Conservation (phyloP, 1,140 invertebrate species). For the Drosophila auraria region DNA sequence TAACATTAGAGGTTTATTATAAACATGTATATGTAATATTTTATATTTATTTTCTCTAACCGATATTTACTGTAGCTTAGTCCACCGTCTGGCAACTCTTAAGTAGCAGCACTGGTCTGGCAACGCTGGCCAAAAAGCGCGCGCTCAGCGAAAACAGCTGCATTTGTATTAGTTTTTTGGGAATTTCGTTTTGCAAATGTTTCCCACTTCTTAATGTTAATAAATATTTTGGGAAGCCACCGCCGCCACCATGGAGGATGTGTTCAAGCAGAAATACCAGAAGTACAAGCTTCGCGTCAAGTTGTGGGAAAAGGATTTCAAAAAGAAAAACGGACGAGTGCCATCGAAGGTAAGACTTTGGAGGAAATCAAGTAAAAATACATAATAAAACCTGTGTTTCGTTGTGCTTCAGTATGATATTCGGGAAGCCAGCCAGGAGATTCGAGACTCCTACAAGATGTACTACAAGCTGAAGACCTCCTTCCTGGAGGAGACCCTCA, state of each 20-base stretch:
- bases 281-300: conserved; percentile 91
- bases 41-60: neutral
- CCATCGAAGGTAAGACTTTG: conserved; percentile 89
- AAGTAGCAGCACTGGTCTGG: neutral
- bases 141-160: conserved; percentile 60
- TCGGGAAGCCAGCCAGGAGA: conserved; percentile 89
- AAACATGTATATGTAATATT: too few species aligned
- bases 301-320: conserved; percentile 92
- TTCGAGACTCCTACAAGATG: conserved; percentile 91
- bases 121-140: conserved; percentile 16
- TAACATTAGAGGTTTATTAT: too few species aligned
- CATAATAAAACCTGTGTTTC: neutral
- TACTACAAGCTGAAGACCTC: conserved; percentile 92
- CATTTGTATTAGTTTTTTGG: conserved; percentile 16
- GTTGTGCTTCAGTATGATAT: conserved; percentile 89
- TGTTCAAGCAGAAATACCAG: conserved; percentile 80
- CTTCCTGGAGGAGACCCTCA: conserved; percentile 89
- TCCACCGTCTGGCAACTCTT: neutral
- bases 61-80: neutral
- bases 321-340: conserved; percentile 88
- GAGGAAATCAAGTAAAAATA: neutral
- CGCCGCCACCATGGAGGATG: conserved; percentile 68
- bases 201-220: conserved; percentile 10
- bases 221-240: neutral
- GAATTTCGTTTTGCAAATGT: conserved; percentile 32